phyloP scores from a whole-genome alignment of 2,113 vertebrate species.

The Sander vitreus region DNA sequence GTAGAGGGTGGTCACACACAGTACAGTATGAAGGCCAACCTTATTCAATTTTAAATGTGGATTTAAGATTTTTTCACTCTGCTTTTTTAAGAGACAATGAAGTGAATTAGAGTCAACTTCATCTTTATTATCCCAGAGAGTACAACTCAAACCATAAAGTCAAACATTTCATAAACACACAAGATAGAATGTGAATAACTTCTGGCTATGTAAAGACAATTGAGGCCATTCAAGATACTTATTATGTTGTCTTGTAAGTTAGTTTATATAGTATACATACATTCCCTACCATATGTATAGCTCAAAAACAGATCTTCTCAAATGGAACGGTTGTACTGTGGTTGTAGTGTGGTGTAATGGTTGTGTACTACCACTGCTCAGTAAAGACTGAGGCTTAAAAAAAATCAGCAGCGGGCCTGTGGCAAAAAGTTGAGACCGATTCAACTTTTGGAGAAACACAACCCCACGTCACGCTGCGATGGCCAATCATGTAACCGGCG shows the following conservation, averaged over 20 bases:
- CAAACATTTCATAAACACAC: conserved; percentile 2
- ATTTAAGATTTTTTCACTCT: neutral
- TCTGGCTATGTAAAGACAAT: neutral
- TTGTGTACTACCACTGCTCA: neutral
- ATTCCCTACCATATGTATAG: conserved; percentile 13
- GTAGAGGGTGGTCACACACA: no score
- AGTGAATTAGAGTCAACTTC: neutral
- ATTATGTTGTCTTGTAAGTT: neutral
- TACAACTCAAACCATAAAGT: neutral
- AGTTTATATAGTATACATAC: conserved; percentile 2
- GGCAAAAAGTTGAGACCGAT: no score
- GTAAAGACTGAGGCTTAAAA: neutral
- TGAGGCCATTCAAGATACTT: neutral
- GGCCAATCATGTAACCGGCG: no score
- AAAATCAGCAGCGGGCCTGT: no score
- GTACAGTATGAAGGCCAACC: neutral
- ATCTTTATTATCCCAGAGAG: neutral
- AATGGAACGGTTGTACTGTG: neutral
- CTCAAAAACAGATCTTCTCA: neutral
- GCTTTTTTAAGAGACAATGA: neutral
- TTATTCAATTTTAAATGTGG: neutral
- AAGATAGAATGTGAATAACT: neutral
- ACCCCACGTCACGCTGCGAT: no score
- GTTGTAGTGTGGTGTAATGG: neutral
- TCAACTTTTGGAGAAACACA: no score